phyloP scores from a whole-genome alignment of 2,888 invertebrate genomes.

The Diaprepes abbreviatus region DNA sequence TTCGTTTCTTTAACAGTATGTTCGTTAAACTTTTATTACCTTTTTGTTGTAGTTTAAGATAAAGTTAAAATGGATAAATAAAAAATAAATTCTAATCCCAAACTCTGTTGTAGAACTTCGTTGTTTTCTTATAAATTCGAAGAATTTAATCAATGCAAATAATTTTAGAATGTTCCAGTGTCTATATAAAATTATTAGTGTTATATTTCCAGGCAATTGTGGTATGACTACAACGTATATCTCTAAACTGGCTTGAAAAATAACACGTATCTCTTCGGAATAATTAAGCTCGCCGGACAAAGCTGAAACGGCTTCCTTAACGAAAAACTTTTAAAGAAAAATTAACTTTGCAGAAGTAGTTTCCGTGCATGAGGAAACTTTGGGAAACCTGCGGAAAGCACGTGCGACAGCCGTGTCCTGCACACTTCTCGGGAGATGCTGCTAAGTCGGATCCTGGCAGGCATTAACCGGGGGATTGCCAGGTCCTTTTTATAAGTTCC shows the following conservation, averaged over 20 bases:
- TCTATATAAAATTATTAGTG: too few species aligned
- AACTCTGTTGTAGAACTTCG: too few species aligned
- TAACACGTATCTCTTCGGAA: not conserved
- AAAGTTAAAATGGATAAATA: too few species aligned
- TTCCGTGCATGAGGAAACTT: conserved; percentile 26
- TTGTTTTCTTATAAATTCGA: too few species aligned
- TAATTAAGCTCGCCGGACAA: not conserved
- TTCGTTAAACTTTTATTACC: too few species aligned
- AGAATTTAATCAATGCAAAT: too few species aligned
- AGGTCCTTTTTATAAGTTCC: conserved; percentile 41
- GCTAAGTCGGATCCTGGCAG: conserved; percentile 45
- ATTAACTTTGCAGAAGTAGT: conserved; percentile 35
- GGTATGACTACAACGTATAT: too few species aligned
- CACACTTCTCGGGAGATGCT: conserved; percentile 45
- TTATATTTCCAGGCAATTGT: too few species aligned
- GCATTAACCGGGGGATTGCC: conserved; percentile 47
- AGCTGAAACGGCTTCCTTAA: conserved; percentile 5
- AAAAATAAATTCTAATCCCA: too few species aligned
- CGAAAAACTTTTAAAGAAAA: conserved; percentile 30
- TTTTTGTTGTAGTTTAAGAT: too few species aligned
- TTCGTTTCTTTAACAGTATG: too few species aligned
- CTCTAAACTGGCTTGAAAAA: not conserved
- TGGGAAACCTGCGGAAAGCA: conserved; percentile 41
- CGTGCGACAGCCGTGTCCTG: conserved; percentile 47
- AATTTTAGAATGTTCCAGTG: too few species aligned